Evolutionary conservation across 2,113 vertebrate species (phyloP).

Genomic region (Halcyon malimbica): DNA sequence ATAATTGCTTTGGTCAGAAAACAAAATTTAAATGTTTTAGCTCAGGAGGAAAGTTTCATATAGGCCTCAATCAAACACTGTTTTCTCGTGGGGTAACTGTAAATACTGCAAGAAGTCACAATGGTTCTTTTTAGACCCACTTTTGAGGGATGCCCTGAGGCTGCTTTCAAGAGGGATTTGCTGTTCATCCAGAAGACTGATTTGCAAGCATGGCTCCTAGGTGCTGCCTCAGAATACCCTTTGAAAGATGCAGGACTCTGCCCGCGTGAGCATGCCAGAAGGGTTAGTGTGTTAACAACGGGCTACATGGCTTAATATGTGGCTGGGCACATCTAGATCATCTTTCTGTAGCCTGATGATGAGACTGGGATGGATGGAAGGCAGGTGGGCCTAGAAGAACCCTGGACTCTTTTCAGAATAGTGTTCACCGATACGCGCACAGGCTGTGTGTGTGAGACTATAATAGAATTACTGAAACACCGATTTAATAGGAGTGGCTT

Average conservation of each 20-base stretch:
- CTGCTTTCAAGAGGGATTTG: neutral
- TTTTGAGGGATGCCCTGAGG: neutral
- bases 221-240: neutral
- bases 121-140: accelerated
- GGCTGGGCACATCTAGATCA: neutral
- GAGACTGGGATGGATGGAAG: neutral
- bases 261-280: accelerated
- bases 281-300: neutral
- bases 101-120: neutral
- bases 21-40: neutral
- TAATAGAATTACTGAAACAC: neutral
- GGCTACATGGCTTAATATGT: neutral
- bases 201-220: neutral
- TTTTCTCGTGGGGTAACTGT: neutral
- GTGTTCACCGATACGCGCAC: accelerated
- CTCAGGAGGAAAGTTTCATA: neutral
- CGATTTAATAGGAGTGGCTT: neutral
- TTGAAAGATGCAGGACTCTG: neutral
- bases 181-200: neutral
- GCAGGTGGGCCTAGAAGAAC: neutral
- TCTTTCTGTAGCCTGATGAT: neutral
- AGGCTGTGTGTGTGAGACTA: accelerated
- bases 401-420: neutral
- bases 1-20: neutral
- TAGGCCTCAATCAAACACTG: neutral